Evolutionary conservation across 2,113 vertebrate species (phyloP).

Genomic region (Archocentrus centrarchus): DNA sequence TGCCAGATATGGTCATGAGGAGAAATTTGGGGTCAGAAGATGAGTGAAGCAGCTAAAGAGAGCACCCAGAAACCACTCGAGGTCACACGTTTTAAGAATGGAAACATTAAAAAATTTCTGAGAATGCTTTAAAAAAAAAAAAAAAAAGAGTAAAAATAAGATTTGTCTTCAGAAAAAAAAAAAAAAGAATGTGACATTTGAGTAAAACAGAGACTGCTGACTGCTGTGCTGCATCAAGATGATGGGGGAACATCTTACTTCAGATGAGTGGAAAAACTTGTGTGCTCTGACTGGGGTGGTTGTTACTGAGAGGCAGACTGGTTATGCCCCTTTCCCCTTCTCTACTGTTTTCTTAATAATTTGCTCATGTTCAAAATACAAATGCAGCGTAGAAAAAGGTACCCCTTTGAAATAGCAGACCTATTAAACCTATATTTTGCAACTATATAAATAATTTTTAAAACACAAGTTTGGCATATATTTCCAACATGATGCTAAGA

Average conservation of each 20-base stretch:
- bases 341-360: slow-evolving; percentile 45
- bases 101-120: slow-evolving; percentile 39
- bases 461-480: slow-evolving; percentile 41
- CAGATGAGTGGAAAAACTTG: slow-evolving; percentile 44
- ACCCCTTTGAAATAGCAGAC: slow-evolving; percentile 40
- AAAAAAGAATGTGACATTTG: slow-evolving; percentile 33
- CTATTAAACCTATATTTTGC: slow-evolving; percentile 15
- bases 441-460: slow-evolving; percentile 36
- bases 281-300: slow-evolving; percentile 35
- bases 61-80: slow-evolving; percentile 79
- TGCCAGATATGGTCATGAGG: slow-evolving; percentile 87
- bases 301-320: slow-evolving; percentile 16
- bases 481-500: slow-evolving; percentile 23
- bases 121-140: slow-evolving; percentile 28
- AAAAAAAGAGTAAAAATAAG: slow-evolving; percentile 15
- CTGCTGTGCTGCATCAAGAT: neutral
- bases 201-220: slow-evolving; percentile 36
- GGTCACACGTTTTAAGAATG: slow-evolving; percentile 57
- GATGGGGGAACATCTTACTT: slow-evolving; percentile 20
- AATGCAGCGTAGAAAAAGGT: slow-evolving; percentile 43
- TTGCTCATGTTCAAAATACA: slow-evolving; percentile 53
- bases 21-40: slow-evolving; percentile 62
- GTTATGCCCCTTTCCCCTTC: neutral
- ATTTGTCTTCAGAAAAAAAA: neutral
- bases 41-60: slow-evolving; percentile 60